Conservation (phyloP, 2,888 invertebrate species). For the Agrenia bidenticulata region DNA sequence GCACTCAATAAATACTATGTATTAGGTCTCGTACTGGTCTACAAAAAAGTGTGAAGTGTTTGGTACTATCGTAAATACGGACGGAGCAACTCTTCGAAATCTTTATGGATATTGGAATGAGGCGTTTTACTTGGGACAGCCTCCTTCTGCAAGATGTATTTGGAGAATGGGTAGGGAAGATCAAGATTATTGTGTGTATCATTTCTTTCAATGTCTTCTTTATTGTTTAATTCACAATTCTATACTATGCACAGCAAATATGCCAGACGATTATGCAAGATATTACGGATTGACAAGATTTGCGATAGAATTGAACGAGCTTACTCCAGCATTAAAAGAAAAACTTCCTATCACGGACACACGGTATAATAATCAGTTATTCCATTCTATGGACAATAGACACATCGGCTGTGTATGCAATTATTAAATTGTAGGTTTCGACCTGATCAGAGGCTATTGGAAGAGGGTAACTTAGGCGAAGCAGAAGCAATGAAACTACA, state of each 20-base stretch:
- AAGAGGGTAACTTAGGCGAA: conserved; percentile 70
- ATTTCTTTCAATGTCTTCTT: not conserved
- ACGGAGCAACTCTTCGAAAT: conserved; percentile 63
- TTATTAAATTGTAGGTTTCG: conserved; percentile 63
- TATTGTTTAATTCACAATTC: not conserved
- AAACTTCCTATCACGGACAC: conserved; percentile 74
- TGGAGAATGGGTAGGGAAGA: conserved; percentile 70
- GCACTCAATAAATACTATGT: conserved; percentile 15
- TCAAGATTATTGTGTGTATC: too few species aligned
- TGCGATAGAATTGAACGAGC: conserved; percentile 79
- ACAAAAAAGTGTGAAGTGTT: conserved; percentile 75
- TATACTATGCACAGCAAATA: conserved; percentile 63
- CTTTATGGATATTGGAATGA: conserved; percentile 82
- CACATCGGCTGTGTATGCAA: too few species aligned
- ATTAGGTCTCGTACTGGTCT: conserved; percentile 74
- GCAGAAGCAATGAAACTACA: conserved; percentile 72
- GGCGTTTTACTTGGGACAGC: conserved; percentile 72
- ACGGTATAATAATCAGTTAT: conserved; percentile 38
- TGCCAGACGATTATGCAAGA: conserved; percentile 75
- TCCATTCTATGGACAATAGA: not conserved
- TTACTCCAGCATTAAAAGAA: conserved; percentile 65
- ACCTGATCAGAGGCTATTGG: conserved; percentile 74
- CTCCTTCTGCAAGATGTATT: conserved; percentile 70
- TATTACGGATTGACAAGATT: conserved; percentile 84
- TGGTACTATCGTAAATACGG: conserved; percentile 64